These are phyloP conservation scores for Smittia sp. DNA, from an alignment of 2,888 invertebrate species.

Conservation along the genomic window DNA sequence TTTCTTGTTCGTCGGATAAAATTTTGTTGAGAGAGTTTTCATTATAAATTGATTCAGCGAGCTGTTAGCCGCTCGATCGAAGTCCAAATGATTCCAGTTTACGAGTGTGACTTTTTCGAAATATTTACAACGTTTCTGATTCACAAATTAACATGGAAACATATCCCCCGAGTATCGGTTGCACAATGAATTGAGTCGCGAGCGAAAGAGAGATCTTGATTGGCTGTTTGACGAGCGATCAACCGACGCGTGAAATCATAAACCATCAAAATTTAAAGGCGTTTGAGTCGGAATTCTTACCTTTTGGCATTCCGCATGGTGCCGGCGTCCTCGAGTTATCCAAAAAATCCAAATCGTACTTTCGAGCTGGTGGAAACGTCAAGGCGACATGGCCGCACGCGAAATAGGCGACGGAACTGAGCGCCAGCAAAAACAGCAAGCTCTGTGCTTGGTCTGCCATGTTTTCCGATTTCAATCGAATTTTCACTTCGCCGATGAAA, in stretches of 20 bases:
- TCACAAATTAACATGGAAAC: neutral
- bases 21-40: too few relatives aligned
- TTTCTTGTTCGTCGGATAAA: too few relatives aligned
- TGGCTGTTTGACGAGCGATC: neutral
- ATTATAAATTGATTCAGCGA: too few relatives aligned
- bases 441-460: conserved; percentile 15
- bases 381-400: conserved; percentile 71
- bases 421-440: conserved; percentile 11
- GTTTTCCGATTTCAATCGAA: conserved; percentile 16
- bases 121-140: neutral
- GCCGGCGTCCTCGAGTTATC: conserved; percentile 85
- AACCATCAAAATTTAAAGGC: neutral
- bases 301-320: conserved; percentile 95
- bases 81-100: neutral
- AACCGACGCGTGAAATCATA: neutral
- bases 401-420: neutral
- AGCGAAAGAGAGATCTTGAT: neutral
- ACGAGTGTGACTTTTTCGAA: neutral
- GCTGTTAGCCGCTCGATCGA: too few relatives aligned
- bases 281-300: conserved; percentile 56
- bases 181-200: neutral
- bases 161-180: neutral
- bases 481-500: neutral
- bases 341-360: conserved; percentile 86
- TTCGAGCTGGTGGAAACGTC: conserved; percentile 85